Evolutionary conservation across 2,888 invertebrate genomes (phyloP).

Genomic region (Stenotaenia linearis): DNA sequence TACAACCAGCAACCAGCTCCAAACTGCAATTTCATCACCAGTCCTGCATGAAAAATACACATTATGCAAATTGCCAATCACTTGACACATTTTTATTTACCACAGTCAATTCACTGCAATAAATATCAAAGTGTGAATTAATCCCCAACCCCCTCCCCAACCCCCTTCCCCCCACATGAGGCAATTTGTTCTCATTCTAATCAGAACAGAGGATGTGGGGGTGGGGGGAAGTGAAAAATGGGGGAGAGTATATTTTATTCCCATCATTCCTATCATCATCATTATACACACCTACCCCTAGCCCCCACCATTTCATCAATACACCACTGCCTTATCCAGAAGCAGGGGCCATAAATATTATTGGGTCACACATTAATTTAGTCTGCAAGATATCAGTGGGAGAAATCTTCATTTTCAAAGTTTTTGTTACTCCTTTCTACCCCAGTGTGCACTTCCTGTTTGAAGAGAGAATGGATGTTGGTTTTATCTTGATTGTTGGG

Average conservation of each 20-base stretch:
- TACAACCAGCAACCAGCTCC: neutral
- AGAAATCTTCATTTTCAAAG: neutral
- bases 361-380: neutral
- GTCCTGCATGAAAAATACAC: neutral
- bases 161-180: no score
- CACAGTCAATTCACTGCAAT: neutral
- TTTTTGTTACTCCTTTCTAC: neutral
- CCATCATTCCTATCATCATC: constrained; percentile 19
- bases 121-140: neutral
- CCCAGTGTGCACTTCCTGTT: neutral
- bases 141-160: neutral
- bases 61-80: neutral
- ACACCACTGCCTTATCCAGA: neutral
- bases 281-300: neutral
- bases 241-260: constrained; percentile 11
- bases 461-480: neutral
- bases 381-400: neutral
- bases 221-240: neutral
- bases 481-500: neutral
- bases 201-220: neutral
- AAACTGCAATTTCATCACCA: no score
- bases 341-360: neutral
- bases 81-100: neutral
- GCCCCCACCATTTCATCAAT: neutral
- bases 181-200: constrained; percentile 19